A percentile compares a stretch with the other conserved stretches of the same genome.
Conservation (phyloP, 2,113 vertebrate genomes). For the Cyprinodon brontotheroides region DNA sequence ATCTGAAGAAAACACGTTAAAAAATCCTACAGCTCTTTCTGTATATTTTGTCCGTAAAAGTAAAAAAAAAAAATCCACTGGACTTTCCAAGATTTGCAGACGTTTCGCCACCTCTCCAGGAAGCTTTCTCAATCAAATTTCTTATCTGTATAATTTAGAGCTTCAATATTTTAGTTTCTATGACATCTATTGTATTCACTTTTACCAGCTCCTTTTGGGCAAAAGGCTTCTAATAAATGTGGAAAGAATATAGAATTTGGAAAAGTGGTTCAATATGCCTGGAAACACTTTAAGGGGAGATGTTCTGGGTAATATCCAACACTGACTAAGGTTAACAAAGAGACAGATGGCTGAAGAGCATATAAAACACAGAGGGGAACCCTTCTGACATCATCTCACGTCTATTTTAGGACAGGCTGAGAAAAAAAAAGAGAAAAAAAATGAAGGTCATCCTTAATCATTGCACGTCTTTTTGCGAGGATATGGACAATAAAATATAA, state of each 20-base stretch:
- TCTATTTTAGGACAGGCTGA: constrained; percentile 69
- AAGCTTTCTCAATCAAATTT: no score
- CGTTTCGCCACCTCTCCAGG: no score
- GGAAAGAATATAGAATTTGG: neutral
- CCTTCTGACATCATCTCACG: constrained; percentile 61
- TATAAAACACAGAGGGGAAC: constrained; percentile 66
- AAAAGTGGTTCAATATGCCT: neutral
- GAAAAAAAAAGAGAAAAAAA: constrained; percentile 14
- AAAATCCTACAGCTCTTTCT: no score
- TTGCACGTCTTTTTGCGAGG: constrained; percentile 2
- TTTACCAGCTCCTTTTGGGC: neutral
- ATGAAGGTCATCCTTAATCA: constrained; percentile 16
- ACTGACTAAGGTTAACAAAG: constrained; percentile 9
- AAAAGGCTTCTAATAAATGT: neutral
- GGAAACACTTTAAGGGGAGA: neutral
- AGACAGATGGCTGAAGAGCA: constrained; percentile 72
- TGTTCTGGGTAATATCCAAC: neutral
- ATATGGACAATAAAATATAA: neutral
- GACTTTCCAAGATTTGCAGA: neutral
- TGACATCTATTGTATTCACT: neutral
- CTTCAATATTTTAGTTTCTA: neutral
- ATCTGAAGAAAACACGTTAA: no score
- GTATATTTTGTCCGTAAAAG: no score
- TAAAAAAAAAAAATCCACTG: no score
- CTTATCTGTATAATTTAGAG: neutral